Base-by-base conservation (phyloP, 1,140 invertebrate species). In the Drosophila hydei region DNA sequence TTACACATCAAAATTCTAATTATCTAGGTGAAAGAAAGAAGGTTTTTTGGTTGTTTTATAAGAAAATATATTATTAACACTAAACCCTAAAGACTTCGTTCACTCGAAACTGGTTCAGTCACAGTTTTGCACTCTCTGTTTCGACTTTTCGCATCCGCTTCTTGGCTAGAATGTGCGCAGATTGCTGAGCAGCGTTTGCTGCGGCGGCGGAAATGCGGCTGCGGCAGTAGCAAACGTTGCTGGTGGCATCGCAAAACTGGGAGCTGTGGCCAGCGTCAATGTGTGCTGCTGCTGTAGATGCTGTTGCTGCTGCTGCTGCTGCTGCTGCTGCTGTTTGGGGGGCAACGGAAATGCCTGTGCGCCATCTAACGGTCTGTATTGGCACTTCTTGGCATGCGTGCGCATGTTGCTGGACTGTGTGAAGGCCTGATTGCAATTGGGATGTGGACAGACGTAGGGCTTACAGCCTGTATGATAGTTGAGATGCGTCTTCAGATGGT, bases 401-500 rank as follows among this genome's bases (percentile, higher is more conserved):
- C 95, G 93, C 95, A 96, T 95, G 74, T 96, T 96, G 64, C 95
- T 95, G 42, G 95, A 96, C 89, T 96, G 95, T 0, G 95, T 96
- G 87, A 96, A 96, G 21, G 94, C 93, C 9, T 96, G 92, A 4
- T 94, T 94, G 78, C 96, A 96, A 42, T 95, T 95, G 12, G 94
- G 93, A 70, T 95, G 94, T 4, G 94, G 93, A 79, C 96, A 96
- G 2, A 94, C 93, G 74, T 96, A 96, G 0, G 96, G 95, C 73
- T 96, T 96, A 30, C 94, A 93, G 0, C 95, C 95, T 0, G 95
- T 96, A 79, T 96, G 95, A 71, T 95, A 96, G 87, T 97, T 97
- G 23, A 96, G 93, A 90, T 97, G 97, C 0, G 96, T 97, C 90
- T 97, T 96, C 8, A 97, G 92, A 77, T 96, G 95, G 76, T 96